phyloP scores from a whole-genome alignment of 2,888 invertebrate genomes.

The Dasysyrphus tricinctus region DNA sequence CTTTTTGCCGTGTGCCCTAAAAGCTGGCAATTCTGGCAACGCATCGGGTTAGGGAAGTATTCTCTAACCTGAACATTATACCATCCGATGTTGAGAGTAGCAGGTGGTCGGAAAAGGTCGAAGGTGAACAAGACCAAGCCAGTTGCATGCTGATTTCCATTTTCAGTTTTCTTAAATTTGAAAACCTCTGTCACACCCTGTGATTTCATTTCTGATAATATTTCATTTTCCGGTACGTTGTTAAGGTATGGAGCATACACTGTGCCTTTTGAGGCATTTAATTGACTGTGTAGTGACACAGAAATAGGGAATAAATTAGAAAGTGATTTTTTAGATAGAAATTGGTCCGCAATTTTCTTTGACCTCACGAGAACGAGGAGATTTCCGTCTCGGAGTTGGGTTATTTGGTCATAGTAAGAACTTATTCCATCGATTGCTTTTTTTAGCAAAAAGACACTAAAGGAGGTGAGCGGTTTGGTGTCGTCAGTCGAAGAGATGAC shows the following conservation, averaged over 20 bases:
- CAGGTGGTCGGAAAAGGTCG: conserved; percentile 43
- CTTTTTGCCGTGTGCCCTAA: conserved; percentile 41
- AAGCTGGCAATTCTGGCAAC: conserved; percentile 50
- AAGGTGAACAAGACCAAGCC: conserved; percentile 59
- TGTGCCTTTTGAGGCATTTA: conserved; percentile 8
- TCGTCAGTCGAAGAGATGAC: conserved; percentile 5
- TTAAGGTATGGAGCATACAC: conserved; percentile 11
- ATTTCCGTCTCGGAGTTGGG: conserved; percentile 7
- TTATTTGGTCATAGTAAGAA: conserved; percentile 11
- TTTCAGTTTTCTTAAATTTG: conserved; percentile 32
- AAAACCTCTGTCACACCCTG: not conserved
- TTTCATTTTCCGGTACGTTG: conserved; percentile 20
- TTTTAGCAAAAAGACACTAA: conserved; percentile 5
- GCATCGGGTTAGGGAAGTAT: conserved; percentile 63
- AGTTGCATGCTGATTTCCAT: conserved; percentile 6
- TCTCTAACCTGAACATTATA: conserved; percentile 48
- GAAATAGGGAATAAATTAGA: conserved; percentile 13
- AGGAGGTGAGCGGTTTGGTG: conserved; percentile 6
- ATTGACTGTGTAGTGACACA: conserved; percentile 17
- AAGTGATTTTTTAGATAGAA: conserved; percentile 2
- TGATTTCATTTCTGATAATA: conserved; percentile 8
- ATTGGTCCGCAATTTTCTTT: not conserved
- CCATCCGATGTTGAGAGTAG: conserved; percentile 37
- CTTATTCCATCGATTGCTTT: conserved; percentile 3
- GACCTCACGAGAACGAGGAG: not conserved